Base-by-base conservation (phyloP, 2,113 vertebrate species). In the Polyodon spathula region DNA sequence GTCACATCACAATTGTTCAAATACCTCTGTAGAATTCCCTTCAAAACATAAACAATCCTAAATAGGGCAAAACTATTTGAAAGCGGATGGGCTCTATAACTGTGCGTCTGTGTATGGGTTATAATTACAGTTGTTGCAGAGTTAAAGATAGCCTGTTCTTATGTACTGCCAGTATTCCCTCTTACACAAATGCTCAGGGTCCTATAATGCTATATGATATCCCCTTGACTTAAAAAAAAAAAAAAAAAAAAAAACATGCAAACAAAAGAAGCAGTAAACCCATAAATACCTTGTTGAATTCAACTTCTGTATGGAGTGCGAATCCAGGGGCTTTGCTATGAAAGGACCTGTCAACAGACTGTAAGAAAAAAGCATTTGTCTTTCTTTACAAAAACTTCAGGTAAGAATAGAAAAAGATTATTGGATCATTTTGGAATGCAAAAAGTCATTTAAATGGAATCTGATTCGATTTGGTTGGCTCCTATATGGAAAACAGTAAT, bases 251-350 rank as follows among this genome's bases (percentile, higher is more conserved):
- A 63, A 70, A 64, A 66, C 68, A 66, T 42, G 48, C 52, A 63
- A 55, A 14, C 16, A 27, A 46, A 63, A 27, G 1, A 27, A 27
- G 27, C 27, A 3, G 9, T 50, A 63, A 56, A 14, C 48, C 43
- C 53, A 38, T 56, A 68, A 68, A 74, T 77, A 72, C 71, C 70
- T 76, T 66, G 46, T 63, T 64, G 73, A 80, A 75, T 77, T 82
- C 58, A 82, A 70, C 62, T 73, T 68, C 50, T 78, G 75, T 71
- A 77, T 64, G 50, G 66, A 80, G 68, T 75, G 69, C 59, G 78
- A 76, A 56, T 73, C 73, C 71, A 78, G 70, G 73, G 73, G 67
- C 62, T 66, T 63, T 40, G 75, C 77, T 72, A 76, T 60, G 6
- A 72, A 71, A 5, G 67, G 70, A 62, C 70, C 73, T 69, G 67